Conservation (phyloP, 2,113 vertebrate species). For the Triplophysa rosa region DNA sequence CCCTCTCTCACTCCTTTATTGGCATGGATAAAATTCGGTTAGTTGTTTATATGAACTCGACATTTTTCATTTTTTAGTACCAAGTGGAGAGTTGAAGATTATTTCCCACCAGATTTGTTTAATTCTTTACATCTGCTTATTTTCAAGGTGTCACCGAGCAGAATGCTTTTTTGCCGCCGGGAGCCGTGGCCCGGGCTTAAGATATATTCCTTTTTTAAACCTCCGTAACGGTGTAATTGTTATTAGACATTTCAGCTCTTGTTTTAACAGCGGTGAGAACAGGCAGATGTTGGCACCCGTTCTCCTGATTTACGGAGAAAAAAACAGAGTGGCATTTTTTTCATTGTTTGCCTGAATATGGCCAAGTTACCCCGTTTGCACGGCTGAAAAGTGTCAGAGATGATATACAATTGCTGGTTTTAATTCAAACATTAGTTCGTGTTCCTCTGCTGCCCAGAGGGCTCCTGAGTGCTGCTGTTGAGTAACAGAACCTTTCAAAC, state of each 20-base stretch:
- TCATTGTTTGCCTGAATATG: slow-evolving; percentile 98
- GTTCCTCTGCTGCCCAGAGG: slow-evolving; percentile 59
- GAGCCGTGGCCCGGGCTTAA: slow-evolving; percentile 71
- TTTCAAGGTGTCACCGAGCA: slow-evolving; percentile 91
- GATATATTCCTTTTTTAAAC: slow-evolving; percentile 73
- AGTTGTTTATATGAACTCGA: slow-evolving; percentile 94
- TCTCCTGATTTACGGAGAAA: slow-evolving; percentile 74
- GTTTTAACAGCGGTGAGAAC: slow-evolving; percentile 92
- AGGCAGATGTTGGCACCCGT: slow-evolving; percentile 92
- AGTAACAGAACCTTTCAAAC: slow-evolving; percentile 68
- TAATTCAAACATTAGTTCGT: slow-evolving; percentile 76
- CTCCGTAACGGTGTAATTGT: slow-evolving; percentile 76
- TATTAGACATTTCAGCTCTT: slow-evolving; percentile 80
- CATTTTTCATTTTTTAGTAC: slow-evolving; percentile 99
- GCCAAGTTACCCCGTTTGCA: slow-evolving; percentile 87
- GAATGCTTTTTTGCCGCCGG: slow-evolving; percentile 75
- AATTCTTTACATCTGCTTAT: slow-evolving; percentile 97
- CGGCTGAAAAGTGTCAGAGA: slow-evolving; percentile 74
- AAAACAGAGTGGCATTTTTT: slow-evolving; percentile 79
- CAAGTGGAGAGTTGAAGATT: slow-evolving; percentile 86
- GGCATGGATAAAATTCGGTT: slow-evolving; percentile 90
- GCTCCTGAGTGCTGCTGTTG: slow-evolving; percentile 56
- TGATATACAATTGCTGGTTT: slow-evolving; percentile 78
- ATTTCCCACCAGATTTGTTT: slow-evolving; percentile 94
- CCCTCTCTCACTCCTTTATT: slow-evolving; percentile 88